Evolutionary conservation across 1,140 invertebrate genomes (phyloP), one percentile per base, ranked within the genome.

Genomic region (Lepidurus couesii): DNA sequence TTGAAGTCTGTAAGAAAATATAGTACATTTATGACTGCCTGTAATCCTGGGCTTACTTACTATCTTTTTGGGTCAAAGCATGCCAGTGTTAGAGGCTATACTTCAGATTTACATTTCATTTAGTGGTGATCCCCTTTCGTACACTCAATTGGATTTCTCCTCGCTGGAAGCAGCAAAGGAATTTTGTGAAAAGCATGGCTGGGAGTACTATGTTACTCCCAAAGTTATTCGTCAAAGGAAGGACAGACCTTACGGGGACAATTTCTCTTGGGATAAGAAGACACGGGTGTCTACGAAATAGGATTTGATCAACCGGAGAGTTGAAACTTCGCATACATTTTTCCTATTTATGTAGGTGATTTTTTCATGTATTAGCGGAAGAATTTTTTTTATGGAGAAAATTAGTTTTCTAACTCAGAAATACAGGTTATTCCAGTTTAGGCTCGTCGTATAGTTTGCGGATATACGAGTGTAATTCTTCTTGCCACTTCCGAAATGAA

Each of bases 181-280:
- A 47, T 47, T 45, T 43, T 77, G 75, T 43, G 75, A 77, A n/a
- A 77, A 77, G 24, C 26, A 42, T 26, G 86, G 86, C 9, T 90
- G 86, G 85, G 81, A 84, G 5, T 91, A 87, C 80, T 84, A 84
- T 79, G 82, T 90, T n/a, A 86, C 89, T 80, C 84, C 88, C 78
- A 84, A 85, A 21, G 82, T 87, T 16, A 82, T 84, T 45, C 82
- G 83, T 7, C 83, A 83, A 42, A 83, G 85, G 11, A 86, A 84
- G 53, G 82, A 81, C 13, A 89, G 91, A 82, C 87, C 85, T 47
- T 90, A 90, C 82, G 89, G 88, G 75, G 85, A 84, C 10, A 90
- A 91, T 85, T 99, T 98, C 86, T 89, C 95, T 4, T 99, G 98
- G 98, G 94, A 98, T 83, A 97, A 94, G 84, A 91, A 93, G 83